Conservation (phyloP, 1,140 invertebrate species). For the Cepaea nemoralis region DNA sequence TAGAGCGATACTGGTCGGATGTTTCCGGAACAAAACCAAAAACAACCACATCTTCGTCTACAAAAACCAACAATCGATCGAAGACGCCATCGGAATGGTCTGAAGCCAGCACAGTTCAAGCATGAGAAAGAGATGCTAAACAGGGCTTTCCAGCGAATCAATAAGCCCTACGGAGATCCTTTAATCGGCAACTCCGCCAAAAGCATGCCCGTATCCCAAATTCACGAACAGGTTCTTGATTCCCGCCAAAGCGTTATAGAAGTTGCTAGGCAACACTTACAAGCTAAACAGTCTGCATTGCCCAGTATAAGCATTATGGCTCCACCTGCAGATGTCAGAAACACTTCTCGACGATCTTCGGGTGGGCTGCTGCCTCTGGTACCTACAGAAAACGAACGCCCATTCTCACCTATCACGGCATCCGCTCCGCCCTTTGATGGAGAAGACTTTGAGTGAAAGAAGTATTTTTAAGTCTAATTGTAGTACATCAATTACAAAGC, state of each 20-base stretch:
- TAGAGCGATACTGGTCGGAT: conserved; percentile 8
- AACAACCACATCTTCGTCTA: not conserved
- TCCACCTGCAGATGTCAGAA: not conserved
- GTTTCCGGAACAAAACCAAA: not conserved
- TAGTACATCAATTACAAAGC: not conserved
- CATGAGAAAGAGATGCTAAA: conserved; percentile 37
- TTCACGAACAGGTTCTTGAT: not conserved
- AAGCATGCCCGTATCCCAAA: not conserved
- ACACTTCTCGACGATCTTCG: not conserved
- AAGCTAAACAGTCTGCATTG: not conserved
- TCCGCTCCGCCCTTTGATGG: not conserved
- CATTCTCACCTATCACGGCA: not conserved
- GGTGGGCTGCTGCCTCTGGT: not conserved
- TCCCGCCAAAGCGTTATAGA: conserved; percentile 40
- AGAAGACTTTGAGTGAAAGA: no score
- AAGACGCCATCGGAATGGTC: conserved; percentile 12
- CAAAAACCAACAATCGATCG: not conserved
- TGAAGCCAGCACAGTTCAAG: not conserved
- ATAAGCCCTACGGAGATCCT: conserved; percentile 9
- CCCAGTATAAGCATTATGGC: conserved; percentile 38
- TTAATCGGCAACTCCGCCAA: not conserved
- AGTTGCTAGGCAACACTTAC: conserved; percentile 27
- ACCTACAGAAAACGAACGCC: not conserved
- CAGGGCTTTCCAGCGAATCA: conserved; percentile 30
- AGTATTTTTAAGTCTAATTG: no score